These are phyloP conservation scores for Ochotona princeps DNA, from an alignment of 2,113 vertebrate genomes.

Conservation along the genomic window DNA sequence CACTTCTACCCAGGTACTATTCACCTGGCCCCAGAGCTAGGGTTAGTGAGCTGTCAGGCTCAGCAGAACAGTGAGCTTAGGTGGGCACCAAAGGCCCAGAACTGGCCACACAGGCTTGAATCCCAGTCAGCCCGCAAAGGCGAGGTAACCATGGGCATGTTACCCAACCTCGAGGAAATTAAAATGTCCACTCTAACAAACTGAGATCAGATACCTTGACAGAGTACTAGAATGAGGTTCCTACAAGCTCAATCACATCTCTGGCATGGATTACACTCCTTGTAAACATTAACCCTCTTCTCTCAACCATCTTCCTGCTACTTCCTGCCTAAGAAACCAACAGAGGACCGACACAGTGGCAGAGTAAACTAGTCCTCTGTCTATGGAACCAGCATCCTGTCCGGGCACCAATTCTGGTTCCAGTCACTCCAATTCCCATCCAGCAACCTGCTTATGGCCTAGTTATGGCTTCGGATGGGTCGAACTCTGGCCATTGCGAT, in stretches of 20 bases:
- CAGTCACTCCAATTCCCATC: too few species aligned
- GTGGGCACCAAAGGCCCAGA: neutral
- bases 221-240: neutral
- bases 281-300: neutral
- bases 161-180: neutral
- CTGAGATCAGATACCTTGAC: neutral
- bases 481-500: too few species aligned
- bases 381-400: too few species aligned
- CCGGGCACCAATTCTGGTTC: too few species aligned
- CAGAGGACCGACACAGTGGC: too few species aligned
- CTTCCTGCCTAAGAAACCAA: neutral
- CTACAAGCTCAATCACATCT: accelerated
- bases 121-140: neutral
- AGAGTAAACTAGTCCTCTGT: too few species aligned
- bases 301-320: neutral
- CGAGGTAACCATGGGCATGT: neutral
- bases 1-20: neutral
- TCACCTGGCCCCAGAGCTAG: too few species aligned
- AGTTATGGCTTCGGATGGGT: too few species aligned
- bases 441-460: too few species aligned
- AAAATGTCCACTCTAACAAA: neutral
- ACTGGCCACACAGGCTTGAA: neutral
- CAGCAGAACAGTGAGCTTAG: neutral
- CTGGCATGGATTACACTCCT: neutral
- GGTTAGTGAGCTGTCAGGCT: too few species aligned